These are phyloP conservation scores for Phoenicopterus ruber DNA, from an alignment of 2,113 vertebrate species.

Conservation along the genomic window DNA sequence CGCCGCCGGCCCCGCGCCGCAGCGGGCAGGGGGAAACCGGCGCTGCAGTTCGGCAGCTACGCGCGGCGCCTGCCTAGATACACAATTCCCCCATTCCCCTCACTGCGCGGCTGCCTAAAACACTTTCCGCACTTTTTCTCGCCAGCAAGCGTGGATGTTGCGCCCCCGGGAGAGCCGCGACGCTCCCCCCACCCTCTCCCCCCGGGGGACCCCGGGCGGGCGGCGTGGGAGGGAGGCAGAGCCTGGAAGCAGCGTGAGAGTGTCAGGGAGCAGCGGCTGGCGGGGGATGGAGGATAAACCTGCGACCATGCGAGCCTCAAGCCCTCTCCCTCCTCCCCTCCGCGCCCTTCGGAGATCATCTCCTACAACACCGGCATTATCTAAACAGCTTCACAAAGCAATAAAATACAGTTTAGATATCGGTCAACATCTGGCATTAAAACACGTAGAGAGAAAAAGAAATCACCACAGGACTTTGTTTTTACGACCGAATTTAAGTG, in stretches of 20 bases:
- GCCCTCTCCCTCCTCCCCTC: not conserved
- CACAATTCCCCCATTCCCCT: not conserved
- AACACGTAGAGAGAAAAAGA: not conserved
- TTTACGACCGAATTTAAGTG: conserved; percentile 74
- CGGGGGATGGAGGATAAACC: not conserved
- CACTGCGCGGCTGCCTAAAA: not conserved
- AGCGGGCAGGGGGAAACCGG: not conserved
- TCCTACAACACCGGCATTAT: not conserved
- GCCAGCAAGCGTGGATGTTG: not conserved
- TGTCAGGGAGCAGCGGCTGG: not conserved
- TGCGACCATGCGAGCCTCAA: not conserved
- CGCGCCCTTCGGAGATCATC: conserved; percentile 3
- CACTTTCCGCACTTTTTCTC: conserved; percentile 30
- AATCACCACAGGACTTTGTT: conserved; percentile 62
- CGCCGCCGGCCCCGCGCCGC: not conserved
- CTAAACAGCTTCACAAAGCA: conserved; percentile 42
- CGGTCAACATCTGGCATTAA: conserved; percentile 69
- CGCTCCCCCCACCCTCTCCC: not conserved
- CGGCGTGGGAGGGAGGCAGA: not conserved
- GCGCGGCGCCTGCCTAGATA: not conserved
- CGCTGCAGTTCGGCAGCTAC: not conserved
- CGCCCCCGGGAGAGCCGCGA: not conserved
- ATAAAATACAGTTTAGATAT: conserved; percentile 48
- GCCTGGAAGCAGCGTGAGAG: not conserved
- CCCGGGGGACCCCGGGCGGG: not conserved